Evolutionary conservation across 2,888 invertebrate species (phyloP), one percentile per base, ranked within the genome.

Genomic region (Pammene fasciana): DNA sequence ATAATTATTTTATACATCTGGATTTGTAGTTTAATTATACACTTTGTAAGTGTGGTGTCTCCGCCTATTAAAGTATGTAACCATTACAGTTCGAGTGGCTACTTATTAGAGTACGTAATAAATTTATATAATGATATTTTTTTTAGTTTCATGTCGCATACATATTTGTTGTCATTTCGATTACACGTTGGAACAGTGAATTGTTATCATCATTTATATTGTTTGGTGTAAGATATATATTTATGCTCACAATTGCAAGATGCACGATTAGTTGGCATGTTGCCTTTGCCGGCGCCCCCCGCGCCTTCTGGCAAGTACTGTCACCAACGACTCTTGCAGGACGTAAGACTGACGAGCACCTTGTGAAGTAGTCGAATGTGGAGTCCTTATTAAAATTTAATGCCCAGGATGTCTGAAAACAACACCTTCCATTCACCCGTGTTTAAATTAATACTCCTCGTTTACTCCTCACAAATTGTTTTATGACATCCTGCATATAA

Each of bases 31-130:
- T 89, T 90, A 88, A 91, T 89, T 89, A 83, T 86, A 89, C 91
- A 92, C 92, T 90, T 90, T 88, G 84, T 89, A 90, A 90, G 90
- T 90, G 89, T 90, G 86, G 86, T 86, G 84, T 90, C 88, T 92
- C 92, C 92, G 92, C 92, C 92, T 92, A 92, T 92, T 91, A 91
- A 88, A 84, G 76, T 90, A 87, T 90, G 87, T 90, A 89, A 89
- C 89, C 90, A 89, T 90, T 87, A 84, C 86, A 87, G 86, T 86
- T 88, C 79, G 83, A 86, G 88, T 92, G 90, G 89, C 86, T 89
- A 90, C 88, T 86, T 87, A 84, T 87, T 88, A 91, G 89, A 85
- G 88, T 92, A 89, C 86, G 89, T 89, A 86, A 86, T 87, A 85
- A 86, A 87, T 85, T 82, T 85, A 83, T 86, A 85, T 86, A 85